These are phyloP conservation scores for Fratercula arctica DNA, from an alignment of 2,797 vertebrate species.

Conservation along the genomic window DNA sequence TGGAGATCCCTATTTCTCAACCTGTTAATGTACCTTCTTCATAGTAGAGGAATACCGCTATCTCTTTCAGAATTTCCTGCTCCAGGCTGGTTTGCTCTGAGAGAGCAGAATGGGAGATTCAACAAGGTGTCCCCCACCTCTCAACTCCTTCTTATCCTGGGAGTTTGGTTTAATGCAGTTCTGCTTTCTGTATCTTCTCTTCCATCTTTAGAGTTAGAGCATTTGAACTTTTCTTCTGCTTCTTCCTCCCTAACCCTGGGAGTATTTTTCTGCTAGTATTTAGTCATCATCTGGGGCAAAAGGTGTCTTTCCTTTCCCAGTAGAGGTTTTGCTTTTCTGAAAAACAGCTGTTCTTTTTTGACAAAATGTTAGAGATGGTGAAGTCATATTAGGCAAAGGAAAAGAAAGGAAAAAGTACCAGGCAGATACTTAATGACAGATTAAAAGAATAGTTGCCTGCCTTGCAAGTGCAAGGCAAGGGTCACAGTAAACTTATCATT, in stretches of 20 bases:
- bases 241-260: neutral
- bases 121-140: fast-evolving
- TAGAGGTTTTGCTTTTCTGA: neutral
- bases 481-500: neutral
- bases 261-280: neutral
- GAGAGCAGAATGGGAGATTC: neutral
- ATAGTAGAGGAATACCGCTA: neutral
- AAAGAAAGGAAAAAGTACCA: neutral
- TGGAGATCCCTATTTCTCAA: neutral
- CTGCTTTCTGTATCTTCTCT: neutral
- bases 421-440: neutral
- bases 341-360: neutral
- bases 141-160: neutral
- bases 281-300: neutral
- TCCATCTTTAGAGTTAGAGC: neutral
- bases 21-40: neutral
- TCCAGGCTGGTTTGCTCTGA: neutral
- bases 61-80: neutral
- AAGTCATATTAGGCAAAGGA: neutral
- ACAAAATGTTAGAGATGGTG: neutral
- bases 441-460: neutral
- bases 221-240: neutral
- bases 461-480: neutral
- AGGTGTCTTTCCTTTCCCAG: neutral
- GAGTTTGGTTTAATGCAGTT: neutral